Percentiles rank a stretch among this genome's conserved stretches.
phyloP scores from a whole-genome alignment of 2,113 vertebrate genomes.

The Rhea americana region DNA sequence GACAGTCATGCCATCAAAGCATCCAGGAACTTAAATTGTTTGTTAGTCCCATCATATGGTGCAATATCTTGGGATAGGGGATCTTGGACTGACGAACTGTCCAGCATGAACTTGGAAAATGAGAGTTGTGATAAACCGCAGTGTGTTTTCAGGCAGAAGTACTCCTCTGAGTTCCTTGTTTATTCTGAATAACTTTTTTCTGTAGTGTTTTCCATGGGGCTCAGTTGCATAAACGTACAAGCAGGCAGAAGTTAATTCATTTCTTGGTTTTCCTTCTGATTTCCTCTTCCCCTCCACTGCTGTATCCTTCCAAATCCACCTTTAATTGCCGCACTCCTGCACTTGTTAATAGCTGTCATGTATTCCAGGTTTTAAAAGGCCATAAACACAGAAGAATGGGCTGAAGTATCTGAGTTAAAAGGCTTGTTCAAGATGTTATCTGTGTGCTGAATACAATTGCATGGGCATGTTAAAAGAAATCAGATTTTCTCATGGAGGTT shows the following conservation, averaged over 20 bases:
- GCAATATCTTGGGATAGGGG: background rate
- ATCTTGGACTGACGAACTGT: no score
- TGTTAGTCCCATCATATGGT: rapidly evolving
- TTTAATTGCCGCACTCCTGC: background rate
- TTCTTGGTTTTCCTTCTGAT: background rate
- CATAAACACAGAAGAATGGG: constrained; percentile 27
- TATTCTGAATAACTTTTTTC: background rate
- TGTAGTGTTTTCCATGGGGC: background rate
- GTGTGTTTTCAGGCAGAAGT: background rate
- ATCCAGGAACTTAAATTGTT: background rate
- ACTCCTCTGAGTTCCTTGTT: background rate
- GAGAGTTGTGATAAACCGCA: background rate
- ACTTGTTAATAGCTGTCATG: constrained; percentile 1
- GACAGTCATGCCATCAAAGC: rapidly evolving
- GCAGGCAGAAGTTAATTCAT: background rate
- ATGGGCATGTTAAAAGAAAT: constrained; percentile 11
- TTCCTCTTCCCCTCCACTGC: background rate
- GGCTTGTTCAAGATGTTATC: constrained; percentile 47
- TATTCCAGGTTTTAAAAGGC: constrained; percentile 30
- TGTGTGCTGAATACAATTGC: constrained; percentile 36
- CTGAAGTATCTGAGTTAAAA: constrained; percentile 27
- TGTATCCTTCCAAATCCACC: background rate
- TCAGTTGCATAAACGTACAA: background rate
- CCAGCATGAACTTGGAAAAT: background rate
- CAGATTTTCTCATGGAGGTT: constrained; percentile 3